Percentiles rank a stretch among this genome's conserved stretches.
Evolutionary conservation across 2,888 invertebrate species (phyloP).

Genomic region (Pyrgus malvae): DNA sequence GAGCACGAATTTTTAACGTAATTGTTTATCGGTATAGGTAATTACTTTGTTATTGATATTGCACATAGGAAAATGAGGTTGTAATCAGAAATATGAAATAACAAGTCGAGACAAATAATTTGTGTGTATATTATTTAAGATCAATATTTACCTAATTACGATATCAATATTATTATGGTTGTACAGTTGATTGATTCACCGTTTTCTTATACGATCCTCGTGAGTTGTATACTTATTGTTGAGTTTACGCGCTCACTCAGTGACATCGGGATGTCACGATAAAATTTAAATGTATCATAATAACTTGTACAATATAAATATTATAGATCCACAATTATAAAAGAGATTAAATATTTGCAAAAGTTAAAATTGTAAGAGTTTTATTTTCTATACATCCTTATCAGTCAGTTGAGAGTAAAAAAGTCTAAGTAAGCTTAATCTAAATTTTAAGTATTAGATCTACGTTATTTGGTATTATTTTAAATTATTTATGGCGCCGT

Average conservation of each 20-base stretch:
- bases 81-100: conserved; percentile 72
- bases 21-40: conserved; percentile 50
- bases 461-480: conserved; percentile 50
- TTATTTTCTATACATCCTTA: conserved; percentile 49
- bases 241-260: conserved; percentile 57
- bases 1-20: conserved; percentile 67
- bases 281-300: conserved; percentile 76
- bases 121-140: conserved; percentile 78
- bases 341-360: conserved; percentile 83
- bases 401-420: conserved; percentile 51
- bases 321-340: conserved; percentile 83
- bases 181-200: conserved; percentile 68
- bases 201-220: conserved; percentile 55
- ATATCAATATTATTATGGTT: conserved; percentile 63
- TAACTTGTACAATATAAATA: conserved; percentile 82
- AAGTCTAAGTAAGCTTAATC: conserved; percentile 46
- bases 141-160: conserved; percentile 52
- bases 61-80: conserved; percentile 80
- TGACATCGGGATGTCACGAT: conserved; percentile 61
- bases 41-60: conserved; percentile 66
- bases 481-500: conserved; percentile 27
- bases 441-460: conserved; percentile 40
- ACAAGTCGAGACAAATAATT: conserved; percentile 76
- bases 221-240: conserved; percentile 62
- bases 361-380: conserved; percentile 71